Base-by-base conservation (phyloP, 2,113 vertebrate genomes). In the Tachysurus fulvidraco region DNA sequence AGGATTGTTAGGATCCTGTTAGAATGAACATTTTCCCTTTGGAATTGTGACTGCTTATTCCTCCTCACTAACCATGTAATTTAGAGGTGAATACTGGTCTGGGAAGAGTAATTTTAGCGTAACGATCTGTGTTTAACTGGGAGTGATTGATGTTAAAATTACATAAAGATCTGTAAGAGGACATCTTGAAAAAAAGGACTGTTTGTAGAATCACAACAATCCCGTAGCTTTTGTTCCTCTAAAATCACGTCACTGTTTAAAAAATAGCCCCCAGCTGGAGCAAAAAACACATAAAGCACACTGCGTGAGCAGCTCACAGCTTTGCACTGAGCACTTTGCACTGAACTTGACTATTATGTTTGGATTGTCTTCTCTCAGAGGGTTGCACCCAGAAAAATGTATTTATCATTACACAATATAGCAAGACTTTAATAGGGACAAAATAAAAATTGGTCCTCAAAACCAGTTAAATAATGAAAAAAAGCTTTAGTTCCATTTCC, bases 181-280 rank as follows among this genome's bases (percentile, higher is more conserved):
- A 80, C 55, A 52, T 86, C 60, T 60, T 82, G 76, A 41, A 79
- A 59, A 59, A 44, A 87, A 23, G 14, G 46, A 50, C 67, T 54
- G 30, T 54, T 77, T 67, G 65, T 50, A 67, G 82, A 88, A 90
- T 86, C 79, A 57, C 78, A 83, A 83, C 83, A 64, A 88, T 89
- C 59, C 59, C 52, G 60, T n/a, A 71, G 81, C 79, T 10, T 36
- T 87, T 86, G 59, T 19, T 84, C 77, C 57, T 81, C 69, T 50
- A 46, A 78, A 83, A 81, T 74, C 80, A 83, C 44, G 73, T 83
- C 73, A 65, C 57, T 11, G 79, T 84, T 30, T 87, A 57, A 84
- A 78, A 88, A 88, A 88, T 89, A 90, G 78, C 81, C 64, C 46
- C 52, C 86, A 86, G 89, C 83, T 88, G 85, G 84, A 69, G 89